Base-by-base conservation (phyloP, 2,888 invertebrate species). In the Glaucopsyche alexis region DNA sequence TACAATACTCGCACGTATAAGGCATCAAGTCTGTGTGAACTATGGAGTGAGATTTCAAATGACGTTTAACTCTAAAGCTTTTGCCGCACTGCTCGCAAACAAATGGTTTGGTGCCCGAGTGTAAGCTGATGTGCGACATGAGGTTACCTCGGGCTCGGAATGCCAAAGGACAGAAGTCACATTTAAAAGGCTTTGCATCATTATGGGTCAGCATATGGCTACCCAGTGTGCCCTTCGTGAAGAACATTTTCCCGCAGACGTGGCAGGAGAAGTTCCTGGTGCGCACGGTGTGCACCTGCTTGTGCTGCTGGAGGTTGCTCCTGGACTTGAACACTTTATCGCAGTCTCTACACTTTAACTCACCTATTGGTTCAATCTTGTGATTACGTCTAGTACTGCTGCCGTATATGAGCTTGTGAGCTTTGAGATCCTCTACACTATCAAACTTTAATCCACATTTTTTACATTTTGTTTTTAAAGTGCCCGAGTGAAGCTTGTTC, bases 11-110 rank as follows among this genome's bases (percentile, higher is more conserved):
- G 82, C 93, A 93, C 0, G 83, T 77, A 14, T 86, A 93, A 0
- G 93, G 93, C 85, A 88, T 89, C 66, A 91, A 78, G 74, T 93
- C 93, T 0, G 93, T 93, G 69, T 93, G 93, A 0, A 91, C 84
- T 8, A 93, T 93, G 0, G 92, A 91, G 78, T 93, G 93, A 0
- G 91, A 91, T 80, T 91, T 91, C n/a, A 93, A 80, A 52, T 91
- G 88, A 1, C 92, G 82, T 84, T 92, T 92, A 0, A 87, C 90
- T 47, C 91, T 76, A 71, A 93, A 93, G 65, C 90, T 90, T 76
- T 90, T 92, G 0, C 91, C 92, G 2, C 93, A 93, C 45, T 90
- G 90, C 72, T 93, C 93, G 67, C 93, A 93, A 0, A 92, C 88
- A 80, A 91, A 93, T 0, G 92, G 92, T 71, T 93, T 92, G 0